Base-by-base conservation (phyloP, 2,888 invertebrate genomes). In the Parnassius apollo region DNA sequence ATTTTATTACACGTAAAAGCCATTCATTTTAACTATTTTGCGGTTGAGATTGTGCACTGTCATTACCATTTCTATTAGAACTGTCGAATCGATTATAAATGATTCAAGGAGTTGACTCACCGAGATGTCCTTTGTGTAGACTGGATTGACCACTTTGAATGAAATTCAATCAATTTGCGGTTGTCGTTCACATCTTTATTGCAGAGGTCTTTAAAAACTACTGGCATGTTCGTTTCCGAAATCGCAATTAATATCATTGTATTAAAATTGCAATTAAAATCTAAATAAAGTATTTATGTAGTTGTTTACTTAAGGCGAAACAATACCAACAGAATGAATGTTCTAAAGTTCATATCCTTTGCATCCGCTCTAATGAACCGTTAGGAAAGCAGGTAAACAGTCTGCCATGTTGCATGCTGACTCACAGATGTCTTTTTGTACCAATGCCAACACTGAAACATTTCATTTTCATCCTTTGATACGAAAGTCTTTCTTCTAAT, bases 341-440 rank as follows among this genome's bases (percentile, higher is more conserved):
- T 59, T 25, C n/a, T 13, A 18, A 42, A 42, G 8, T 22, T 13
- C 42, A 8, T 42, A 45, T 50, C n/a, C 45, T 52, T 2, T 22
- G 44, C 18, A 57, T 48, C 48, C 45, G 52, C 18, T 18, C 59
- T 59, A 54, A 42, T 44, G 53, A 71, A 63, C 65, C 67, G 68
- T 69, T 70, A 71, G 60, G 66, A 64, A 59, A 64, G 60, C 71
- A 75, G 68, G 71, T 73, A 72, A 65, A 69, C 70, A 64, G 70
- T 71, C 69, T 68, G 69, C 68, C 66, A 59, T 48, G 48, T 13
- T 13, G 25, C 25, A 25, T 72, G 74, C 70, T 86, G 87, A 87
- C 78, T 86, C 87, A 87, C 79, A 82, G 74, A 74, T 77, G 75
- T 76, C 76, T 75, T 75, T 77, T 78, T 76, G 78, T 80, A 80